Conservation (phyloP, 2,797 vertebrate species). For the Sebastes taczanowskii region DNA sequence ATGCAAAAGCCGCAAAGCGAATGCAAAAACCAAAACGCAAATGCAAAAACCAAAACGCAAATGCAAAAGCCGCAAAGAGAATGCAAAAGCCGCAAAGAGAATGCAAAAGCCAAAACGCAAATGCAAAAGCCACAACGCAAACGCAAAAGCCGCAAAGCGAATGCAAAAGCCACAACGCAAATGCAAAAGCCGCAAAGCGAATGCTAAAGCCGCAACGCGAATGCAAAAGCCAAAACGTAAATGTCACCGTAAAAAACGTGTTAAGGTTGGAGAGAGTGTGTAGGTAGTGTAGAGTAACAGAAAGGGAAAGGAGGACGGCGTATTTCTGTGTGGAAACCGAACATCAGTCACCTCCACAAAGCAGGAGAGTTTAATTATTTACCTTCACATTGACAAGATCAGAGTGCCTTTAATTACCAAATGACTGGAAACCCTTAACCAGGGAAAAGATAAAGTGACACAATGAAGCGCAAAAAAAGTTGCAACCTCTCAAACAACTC, state of each 20-base stretch:
- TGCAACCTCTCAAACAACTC: not conserved
- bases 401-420: slow-evolving; percentile 6
- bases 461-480: not conserved
- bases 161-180: too few species aligned
- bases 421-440: not conserved
- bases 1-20: fast-evolving
- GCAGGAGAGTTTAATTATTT: slow-evolving; percentile 24
- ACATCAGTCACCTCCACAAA: not conserved
- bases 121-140: too few species aligned
- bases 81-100: too few species aligned
- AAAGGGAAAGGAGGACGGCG: slow-evolving; percentile 26
- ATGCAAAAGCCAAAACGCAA: too few species aligned
- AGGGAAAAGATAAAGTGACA: not conserved
- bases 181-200: too few species aligned
- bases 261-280: not conserved
- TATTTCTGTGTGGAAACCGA: not conserved
- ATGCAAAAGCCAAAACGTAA: too few species aligned
- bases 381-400: not conserved
- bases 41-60: too few species aligned
- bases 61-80: too few species aligned
- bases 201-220: fast-evolving
- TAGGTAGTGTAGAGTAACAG: slow-evolving; percentile 14
- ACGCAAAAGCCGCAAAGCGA: fast-evolving
- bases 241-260: not conserved
- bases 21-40: too few species aligned